A percentile compares a stretch with the other conserved stretches of the same genome.
Evolutionary conservation across 2,113 vertebrate species (phyloP).

Genomic region (Lepus timidus): DNA sequence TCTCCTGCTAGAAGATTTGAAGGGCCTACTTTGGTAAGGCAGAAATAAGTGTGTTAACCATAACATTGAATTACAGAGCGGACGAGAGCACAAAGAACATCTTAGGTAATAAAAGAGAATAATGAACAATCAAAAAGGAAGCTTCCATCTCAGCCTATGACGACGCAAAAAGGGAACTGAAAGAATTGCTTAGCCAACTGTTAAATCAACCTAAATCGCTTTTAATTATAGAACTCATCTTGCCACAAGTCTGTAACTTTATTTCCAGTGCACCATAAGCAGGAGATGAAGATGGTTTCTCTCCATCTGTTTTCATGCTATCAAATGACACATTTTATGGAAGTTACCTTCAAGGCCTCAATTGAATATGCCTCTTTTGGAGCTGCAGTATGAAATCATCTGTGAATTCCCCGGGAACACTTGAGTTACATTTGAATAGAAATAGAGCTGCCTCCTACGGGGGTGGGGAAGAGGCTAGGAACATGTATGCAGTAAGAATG

Average conservation of each 20-base stretch:
- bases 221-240: constrained; percentile 73
- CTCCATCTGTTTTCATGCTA: constrained; percentile 67
- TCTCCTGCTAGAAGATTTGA: background rate
- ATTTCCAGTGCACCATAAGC: constrained; percentile 50
- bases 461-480: background rate
- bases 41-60: constrained; percentile 28
- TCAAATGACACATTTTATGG: background rate
- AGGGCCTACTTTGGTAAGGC: background rate
- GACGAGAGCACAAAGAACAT: constrained; percentile 2
- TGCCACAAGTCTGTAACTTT: constrained; percentile 39
- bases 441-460: background rate
- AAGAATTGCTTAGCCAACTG: constrained; percentile 67
- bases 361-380: background rate
- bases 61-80: constrained; percentile 35
- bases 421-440: background rate
- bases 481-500: no score
- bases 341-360: constrained; percentile 63
- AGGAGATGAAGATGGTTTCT: background rate
- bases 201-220: constrained; percentile 68
- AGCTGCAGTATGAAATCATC: constrained; percentile 33
- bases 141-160: constrained; percentile 36
- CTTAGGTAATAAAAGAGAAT: constrained; percentile 30
- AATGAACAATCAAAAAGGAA: constrained; percentile 49
- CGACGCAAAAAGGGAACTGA: constrained; percentile 45
- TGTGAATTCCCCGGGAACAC: constrained; percentile 41